Evolutionary conservation across 2,888 invertebrate genomes (phyloP).

Genomic region (Nebria brevicollis): DNA sequence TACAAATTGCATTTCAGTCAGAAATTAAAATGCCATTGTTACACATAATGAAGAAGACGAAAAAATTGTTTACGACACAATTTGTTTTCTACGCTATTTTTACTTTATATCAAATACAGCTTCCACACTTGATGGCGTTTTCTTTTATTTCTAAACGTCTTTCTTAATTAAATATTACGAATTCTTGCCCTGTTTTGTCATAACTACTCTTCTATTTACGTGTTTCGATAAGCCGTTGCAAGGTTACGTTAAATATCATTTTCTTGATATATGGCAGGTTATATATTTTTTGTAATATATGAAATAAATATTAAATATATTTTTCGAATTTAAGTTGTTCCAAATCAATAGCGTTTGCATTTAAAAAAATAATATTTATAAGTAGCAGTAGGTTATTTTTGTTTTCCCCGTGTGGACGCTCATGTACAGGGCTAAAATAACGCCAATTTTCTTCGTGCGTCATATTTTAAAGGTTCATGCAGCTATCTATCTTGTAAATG

Average conservation of each 20-base stretch:
- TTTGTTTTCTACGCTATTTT: no score
- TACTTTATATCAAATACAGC: background rate
- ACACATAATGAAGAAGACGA: no score
- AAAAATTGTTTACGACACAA: no score
- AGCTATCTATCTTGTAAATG: slow-evolving; percentile 44
- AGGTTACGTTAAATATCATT: no score
- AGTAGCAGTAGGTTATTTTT: background rate
- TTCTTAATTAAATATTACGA: background rate
- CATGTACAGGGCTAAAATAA: background rate
- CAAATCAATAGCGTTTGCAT: no score
- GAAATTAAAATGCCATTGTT: no score
- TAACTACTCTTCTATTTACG: slow-evolving; percentile 2
- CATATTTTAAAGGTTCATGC: slow-evolving; percentile 21
- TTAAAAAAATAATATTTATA: no score
- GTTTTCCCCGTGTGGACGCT: background rate
- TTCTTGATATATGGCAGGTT: background rate
- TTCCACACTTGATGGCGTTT: no score
- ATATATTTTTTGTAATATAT: background rate
- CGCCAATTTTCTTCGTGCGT: background rate
- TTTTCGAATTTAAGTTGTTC: no score
- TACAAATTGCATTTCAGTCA: background rate
- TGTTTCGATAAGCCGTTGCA: background rate
- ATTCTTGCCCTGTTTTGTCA: background rate
- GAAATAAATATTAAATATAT: no score
- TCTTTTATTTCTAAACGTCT: background rate